A percentile compares a stretch with the other conserved stretches of the same genome.
Evolutionary conservation across 2,888 invertebrate species (phyloP).

Genomic region (Dynastes tityus): DNA sequence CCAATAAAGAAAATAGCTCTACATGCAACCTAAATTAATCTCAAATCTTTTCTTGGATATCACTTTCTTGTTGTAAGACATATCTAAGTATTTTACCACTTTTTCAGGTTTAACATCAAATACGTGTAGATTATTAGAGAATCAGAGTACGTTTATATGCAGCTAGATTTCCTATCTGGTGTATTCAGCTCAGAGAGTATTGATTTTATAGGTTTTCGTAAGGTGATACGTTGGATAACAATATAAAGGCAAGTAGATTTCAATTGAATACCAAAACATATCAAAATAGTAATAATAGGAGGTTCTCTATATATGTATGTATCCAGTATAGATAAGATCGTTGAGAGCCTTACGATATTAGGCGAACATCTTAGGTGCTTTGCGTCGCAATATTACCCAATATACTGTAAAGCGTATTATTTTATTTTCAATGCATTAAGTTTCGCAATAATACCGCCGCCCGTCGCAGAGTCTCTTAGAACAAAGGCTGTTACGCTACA

Average conservation of each 20-base stretch:
- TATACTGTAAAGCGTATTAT: constrained; percentile 2
- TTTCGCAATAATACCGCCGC: constrained; percentile 2
- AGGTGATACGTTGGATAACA: too few relatives aligned
- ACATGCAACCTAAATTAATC: too few relatives aligned
- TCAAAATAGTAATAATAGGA: not conserved
- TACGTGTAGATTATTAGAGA: too few relatives aligned
- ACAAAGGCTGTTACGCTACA: constrained; percentile 19
- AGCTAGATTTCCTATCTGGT: too few relatives aligned
- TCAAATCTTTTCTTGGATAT: too few relatives aligned
- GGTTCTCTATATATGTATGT: not conserved
- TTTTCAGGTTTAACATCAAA: too few relatives aligned
- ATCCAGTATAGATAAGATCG: not conserved
- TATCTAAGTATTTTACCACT: too few relatives aligned
- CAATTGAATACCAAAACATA: not conserved
- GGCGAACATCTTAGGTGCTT: not conserved
- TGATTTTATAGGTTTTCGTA: too few relatives aligned
- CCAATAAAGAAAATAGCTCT: too few relatives aligned
- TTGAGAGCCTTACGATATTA: not conserved
- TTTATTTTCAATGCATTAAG: constrained; percentile 38
- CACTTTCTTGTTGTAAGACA: too few relatives aligned
- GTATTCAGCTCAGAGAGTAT: too few relatives aligned
- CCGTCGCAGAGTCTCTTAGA: not conserved
- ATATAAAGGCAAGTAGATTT: not conserved
- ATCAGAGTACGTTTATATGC: too few relatives aligned
- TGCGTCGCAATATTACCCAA: not conserved